These are phyloP conservation scores for Gadus macrocephalus DNA, from an alignment of 2,113 vertebrate genomes.

Conservation along the genomic window DNA sequence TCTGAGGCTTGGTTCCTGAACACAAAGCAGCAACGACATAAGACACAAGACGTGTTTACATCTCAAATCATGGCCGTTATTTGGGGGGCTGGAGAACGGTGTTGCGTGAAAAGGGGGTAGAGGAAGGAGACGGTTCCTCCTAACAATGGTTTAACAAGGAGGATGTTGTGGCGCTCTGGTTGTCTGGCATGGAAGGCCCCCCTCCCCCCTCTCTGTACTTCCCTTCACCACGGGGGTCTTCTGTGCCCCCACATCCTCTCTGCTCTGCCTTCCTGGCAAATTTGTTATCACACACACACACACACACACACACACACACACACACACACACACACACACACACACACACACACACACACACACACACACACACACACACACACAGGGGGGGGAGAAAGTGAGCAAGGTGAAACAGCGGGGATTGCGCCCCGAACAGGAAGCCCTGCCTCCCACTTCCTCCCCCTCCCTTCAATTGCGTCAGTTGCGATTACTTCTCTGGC, in stretches of 20 bases:
- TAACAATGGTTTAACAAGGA: background rate
- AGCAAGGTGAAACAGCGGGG: constrained; percentile 11
- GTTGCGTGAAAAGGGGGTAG: background rate
- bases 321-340: too few relatives aligned
- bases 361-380: too few relatives aligned
- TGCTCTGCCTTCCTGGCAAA: too few relatives aligned
- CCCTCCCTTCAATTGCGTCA: constrained; percentile 52
- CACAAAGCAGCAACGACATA: too few relatives aligned
- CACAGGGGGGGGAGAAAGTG: constrained; percentile 19
- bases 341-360: too few relatives aligned
- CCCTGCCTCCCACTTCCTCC: constrained; percentile 39
- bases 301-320: too few relatives aligned
- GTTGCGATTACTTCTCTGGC: constrained; percentile 43
- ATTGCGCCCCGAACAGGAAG: constrained; percentile 46
- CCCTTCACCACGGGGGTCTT: constrained; percentile 1
- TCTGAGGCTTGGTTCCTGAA: too few relatives aligned
- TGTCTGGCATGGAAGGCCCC: constrained; percentile 3
- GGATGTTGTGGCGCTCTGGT: constrained; percentile 4
- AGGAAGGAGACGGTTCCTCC: background rate
- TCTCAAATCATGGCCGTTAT: too few relatives aligned
- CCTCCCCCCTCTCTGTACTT: constrained; percentile 1
- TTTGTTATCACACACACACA: too few relatives aligned
- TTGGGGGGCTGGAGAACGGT: too few relatives aligned
- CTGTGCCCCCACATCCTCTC: constrained; percentile 21
- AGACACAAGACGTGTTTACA: too few relatives aligned